Base-by-base conservation (phyloP, 2,888 invertebrate species). In the Chloromyia formosa region DNA sequence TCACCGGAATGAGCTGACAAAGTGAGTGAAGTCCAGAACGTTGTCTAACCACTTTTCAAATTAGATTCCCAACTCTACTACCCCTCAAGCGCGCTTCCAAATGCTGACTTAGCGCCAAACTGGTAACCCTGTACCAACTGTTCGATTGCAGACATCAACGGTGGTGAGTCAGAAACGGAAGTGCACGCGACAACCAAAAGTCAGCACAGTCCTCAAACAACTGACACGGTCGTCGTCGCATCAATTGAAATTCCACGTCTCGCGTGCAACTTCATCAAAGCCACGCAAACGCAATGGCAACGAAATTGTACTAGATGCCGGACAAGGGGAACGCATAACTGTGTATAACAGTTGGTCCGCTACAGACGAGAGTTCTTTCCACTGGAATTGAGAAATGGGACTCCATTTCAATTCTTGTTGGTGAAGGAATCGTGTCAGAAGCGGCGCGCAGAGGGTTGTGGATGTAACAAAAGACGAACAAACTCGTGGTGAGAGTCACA, bases 161-260 rank as follows among this genome's bases (percentile, higher is more conserved):
- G 9, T 16, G 9, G 23, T 35, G 12, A 16, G 27, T 27, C 35
- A 62, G 27, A 18, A 49, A 62, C 49, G 42, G 66, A 66, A 66
- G 45, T 22, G 12, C 22, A n/a, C 10, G 10, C 35, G 56, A 74
- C 75, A 77, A 78, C 79, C 77, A 79, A 78, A 78, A 78, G 64
- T 75, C 77, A 77, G 77, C 78, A 78, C 79, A 74, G 78, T 77
- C 78, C 78, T 76, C 78, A 78, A 78, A 78, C 79, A 78, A 80
- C 80, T 80, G 77, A 80, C 77, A 76, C 27, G 22, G n/a, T n/a
- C n/a, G n/a, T n/a, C n/a, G n/a, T n/a, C 40, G 16, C 10, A 1
- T 35, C 14, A 27, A 20, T 42, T 20, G 18, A 72, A 40, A 58
- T 14, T 12, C 23, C 12, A 14, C 2, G 9, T 42, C 62, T 16